A percentile compares a stretch with the other conserved stretches of the same genome.
Evolutionary conservation across 2,888 invertebrate genomes (phyloP).

Genomic region (Agonopterix alstromeriana): DNA sequence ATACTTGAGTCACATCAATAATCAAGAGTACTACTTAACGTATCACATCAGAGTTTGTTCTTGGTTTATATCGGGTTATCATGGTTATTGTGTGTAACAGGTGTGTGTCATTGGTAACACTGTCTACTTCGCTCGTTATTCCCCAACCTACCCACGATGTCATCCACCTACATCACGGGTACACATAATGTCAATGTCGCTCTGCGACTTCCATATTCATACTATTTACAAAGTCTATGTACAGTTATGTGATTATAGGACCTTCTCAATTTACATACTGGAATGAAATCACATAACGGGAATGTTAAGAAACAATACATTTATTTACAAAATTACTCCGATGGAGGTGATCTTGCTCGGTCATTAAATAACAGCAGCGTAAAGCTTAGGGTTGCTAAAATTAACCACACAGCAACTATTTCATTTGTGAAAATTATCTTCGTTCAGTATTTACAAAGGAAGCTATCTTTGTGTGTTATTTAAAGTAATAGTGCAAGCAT

Average conservation of each 20-base stretch:
- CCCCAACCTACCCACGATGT: conserved; percentile 40
- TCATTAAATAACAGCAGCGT: conserved; percentile 49
- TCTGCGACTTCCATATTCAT: conserved; percentile 59
- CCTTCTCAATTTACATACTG: conserved; percentile 57
- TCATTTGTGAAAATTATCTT: conserved; percentile 35
- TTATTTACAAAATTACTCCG: conserved; percentile 52
- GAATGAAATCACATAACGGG: conserved; percentile 68
- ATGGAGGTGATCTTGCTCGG: conserved; percentile 23
- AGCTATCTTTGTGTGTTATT: conserved; percentile 18
- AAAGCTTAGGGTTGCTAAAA: conserved; percentile 52
- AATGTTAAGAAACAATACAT: conserved; percentile 59
- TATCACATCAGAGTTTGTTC: conserved; percentile 30
- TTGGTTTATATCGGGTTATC: conserved; percentile 17
- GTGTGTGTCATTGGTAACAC: conserved; percentile 52
- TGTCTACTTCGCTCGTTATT: conserved; percentile 34
- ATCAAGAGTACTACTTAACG: conserved; percentile 12
- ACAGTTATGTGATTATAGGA: conserved; percentile 61
- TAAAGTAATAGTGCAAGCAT: conserved; percentile 52
- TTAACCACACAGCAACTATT: conserved; percentile 49
- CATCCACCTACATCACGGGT: conserved; percentile 31
- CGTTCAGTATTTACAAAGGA: conserved; percentile 53
- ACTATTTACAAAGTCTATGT: conserved; percentile 72
- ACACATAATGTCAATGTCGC: conserved; percentile 41
- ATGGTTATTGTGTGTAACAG: conserved; percentile 26
- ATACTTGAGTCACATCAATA: too few species aligned